A percentile compares a stretch with the other conserved stretches of the same genome.
Conservation (phyloP, 1,140 invertebrate genomes). For the Heterodera schachtii region DNA sequence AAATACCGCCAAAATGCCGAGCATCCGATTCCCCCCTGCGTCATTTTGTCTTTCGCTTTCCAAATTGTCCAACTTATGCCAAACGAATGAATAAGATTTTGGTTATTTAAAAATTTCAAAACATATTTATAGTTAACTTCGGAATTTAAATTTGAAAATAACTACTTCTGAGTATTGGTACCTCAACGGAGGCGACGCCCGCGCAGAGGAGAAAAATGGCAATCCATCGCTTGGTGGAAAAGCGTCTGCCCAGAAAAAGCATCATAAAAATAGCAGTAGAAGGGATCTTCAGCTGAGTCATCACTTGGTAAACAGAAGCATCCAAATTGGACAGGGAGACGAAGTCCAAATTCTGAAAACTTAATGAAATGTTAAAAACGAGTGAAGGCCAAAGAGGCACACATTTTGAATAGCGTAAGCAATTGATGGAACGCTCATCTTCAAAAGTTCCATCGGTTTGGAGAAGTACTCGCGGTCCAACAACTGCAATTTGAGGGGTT, state of each 20-base stretch:
- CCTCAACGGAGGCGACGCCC: conserved; percentile 63
- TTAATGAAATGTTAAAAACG: background rate
- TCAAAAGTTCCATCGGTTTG: conserved; percentile 56
- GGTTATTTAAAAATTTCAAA: too few relatives aligned
- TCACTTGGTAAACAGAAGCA: conserved; percentile 65
- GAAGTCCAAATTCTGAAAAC: conserved; percentile 57
- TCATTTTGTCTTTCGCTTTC: conserved; percentile 18
- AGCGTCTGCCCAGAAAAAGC: conserved; percentile 58
- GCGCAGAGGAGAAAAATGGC: conserved; percentile 61
- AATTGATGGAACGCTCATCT: conserved; percentile 64
- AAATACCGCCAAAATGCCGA: conserved; percentile 60
- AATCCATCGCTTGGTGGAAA: conserved; percentile 57
- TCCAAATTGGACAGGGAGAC: conserved; percentile 63
- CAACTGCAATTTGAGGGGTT: conserved; percentile 40
- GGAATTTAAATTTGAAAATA: too few relatives aligned
- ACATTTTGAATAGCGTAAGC: conserved; percentile 62
- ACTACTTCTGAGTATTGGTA: background rate
- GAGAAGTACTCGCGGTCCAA: conserved; percentile 55
- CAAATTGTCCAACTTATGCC: conserved; percentile 55
- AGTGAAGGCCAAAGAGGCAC: background rate
- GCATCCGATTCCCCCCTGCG: conserved; percentile 50
- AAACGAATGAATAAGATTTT: conserved; percentile 32
- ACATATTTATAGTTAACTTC: too few relatives aligned
- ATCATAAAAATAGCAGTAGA: conserved; percentile 65
- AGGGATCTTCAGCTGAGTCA: conserved; percentile 61